These are phyloP conservation scores for Sepioteuthis lessoniana DNA, from an alignment of 2,888 invertebrate genomes.

Conservation along the genomic window DNA sequence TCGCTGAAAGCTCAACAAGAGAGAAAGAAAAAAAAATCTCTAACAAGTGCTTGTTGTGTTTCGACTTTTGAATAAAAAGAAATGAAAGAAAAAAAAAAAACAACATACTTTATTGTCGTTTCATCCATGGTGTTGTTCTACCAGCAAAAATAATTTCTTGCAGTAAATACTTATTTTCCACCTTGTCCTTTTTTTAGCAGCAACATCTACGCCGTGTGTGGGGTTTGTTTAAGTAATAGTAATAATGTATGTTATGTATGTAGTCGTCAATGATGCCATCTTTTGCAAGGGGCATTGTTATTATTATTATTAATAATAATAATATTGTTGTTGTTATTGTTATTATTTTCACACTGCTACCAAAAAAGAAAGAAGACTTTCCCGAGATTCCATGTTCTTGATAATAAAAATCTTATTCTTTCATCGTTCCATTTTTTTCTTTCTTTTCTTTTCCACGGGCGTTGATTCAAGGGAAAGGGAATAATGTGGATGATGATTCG, in stretches of 20 bases:
- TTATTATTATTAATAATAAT: background rate
- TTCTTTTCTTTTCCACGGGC: background rate
- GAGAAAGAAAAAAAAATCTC: too few relatives aligned
- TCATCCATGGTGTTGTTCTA: background rate
- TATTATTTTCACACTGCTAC: background rate
- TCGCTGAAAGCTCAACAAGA: too few relatives aligned
- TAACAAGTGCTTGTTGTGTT: too few relatives aligned
- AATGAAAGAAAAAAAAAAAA: background rate
- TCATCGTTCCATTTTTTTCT: background rate
- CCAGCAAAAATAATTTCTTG: background rate
- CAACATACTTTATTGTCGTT: background rate
- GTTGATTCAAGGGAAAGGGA: background rate
- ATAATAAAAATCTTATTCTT: background rate
- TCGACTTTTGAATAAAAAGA: too few relatives aligned
- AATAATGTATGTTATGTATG: background rate
- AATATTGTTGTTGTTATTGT: too few relatives aligned
- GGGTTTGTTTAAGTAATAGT: background rate
- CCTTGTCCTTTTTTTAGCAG: background rate
- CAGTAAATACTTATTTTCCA: background rate
- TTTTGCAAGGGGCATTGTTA: background rate
- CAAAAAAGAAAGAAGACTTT: background rate
- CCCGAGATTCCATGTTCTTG: background rate
- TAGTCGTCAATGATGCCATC: background rate
- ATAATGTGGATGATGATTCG: background rate
- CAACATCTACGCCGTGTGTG: slow-evolving; percentile 33